Conservation (phyloP, 2,888 invertebrate species). For the Stramonita haemastoma region DNA sequence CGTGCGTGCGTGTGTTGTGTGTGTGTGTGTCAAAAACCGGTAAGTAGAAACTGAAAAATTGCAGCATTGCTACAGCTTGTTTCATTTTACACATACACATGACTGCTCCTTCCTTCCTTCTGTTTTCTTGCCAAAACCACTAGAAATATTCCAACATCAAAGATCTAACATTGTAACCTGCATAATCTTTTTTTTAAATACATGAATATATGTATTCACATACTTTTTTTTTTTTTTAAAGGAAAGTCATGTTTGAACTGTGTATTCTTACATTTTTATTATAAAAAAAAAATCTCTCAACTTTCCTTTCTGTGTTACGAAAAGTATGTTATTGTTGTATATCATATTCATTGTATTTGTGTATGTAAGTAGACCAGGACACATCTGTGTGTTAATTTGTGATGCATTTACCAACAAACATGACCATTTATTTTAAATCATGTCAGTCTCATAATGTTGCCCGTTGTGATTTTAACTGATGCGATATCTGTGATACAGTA, state of each 20-base stretch:
- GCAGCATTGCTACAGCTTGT: background rate
- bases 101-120: no score
- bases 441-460: background rate
- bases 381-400: background rate
- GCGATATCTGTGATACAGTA: conserved; percentile 21
- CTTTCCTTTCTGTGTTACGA: background rate
- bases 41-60: background rate
- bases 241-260: background rate
- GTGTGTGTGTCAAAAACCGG: background rate
- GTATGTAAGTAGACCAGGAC: no score
- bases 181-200: no score
- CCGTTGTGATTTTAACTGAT: background rate
- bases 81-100: background rate
- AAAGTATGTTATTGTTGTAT: background rate
- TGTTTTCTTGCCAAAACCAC: no score
- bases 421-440: background rate
- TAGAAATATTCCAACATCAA: no score
- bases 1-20: conserved; percentile 6
- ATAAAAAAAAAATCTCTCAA: background rate
- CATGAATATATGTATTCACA: no score
- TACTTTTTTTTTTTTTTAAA: no score
- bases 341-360: background rate
- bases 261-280: background rate
- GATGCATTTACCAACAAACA: conserved; percentile 9
- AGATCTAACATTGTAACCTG: no score